Percentiles rank a stretch among this genome's conserved stretches.
Conservation (phyloP, 1,140 invertebrate species). For the Coptotermes formosanus region DNA sequence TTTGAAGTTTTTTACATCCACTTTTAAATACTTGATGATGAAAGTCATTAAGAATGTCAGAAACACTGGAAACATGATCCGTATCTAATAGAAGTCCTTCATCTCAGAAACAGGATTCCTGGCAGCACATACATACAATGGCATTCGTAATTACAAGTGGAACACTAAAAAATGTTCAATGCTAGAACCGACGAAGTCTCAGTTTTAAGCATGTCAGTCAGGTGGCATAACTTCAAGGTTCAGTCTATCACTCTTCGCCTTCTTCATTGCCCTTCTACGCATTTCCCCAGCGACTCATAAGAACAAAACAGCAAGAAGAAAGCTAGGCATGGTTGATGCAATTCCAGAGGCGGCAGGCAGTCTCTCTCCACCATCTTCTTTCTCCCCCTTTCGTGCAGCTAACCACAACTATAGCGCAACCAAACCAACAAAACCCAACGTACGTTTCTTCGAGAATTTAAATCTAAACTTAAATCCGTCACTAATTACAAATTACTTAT, state of each 20-base stretch:
- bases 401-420: neutral
- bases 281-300: conserved; percentile 21
- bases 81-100: too few relatives aligned
- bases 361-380: neutral
- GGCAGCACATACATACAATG: too few relatives aligned
- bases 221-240: neutral
- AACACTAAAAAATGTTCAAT: too few relatives aligned
- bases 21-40: too few relatives aligned
- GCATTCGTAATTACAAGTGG: too few relatives aligned
- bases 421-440: neutral
- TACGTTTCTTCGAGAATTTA: too few relatives aligned
- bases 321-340: conserved; percentile 2
- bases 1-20: too few relatives aligned
- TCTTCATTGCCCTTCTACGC: neutral
- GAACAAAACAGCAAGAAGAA: conserved; percentile 20
- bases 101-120: too few relatives aligned
- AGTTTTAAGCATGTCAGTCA: neutral
- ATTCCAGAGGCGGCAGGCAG: neutral
- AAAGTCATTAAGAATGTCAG: too few relatives aligned
- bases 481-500: too few relatives aligned
- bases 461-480: too few relatives aligned
- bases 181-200: neutral
- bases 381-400: neutral
- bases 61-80: too few relatives aligned
- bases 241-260: conserved; percentile 1